These are phyloP conservation scores for Malacosoma neustria DNA, from an alignment of 2,888 invertebrate genomes.

Conservation along the genomic window DNA sequence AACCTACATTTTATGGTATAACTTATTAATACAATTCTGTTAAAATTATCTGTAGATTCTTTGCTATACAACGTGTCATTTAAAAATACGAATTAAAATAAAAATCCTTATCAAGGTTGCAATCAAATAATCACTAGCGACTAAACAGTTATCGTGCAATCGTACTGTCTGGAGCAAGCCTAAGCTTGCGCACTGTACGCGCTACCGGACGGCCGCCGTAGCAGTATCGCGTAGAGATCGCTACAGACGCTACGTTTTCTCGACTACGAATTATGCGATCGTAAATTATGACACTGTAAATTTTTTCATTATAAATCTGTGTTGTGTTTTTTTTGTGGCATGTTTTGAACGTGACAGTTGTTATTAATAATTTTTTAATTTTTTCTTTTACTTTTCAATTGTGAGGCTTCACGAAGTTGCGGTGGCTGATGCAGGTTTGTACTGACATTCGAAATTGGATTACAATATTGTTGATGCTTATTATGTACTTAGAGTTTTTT, in stretches of 20 bases:
- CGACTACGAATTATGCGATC: constrained; percentile 29
- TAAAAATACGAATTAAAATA: no score
- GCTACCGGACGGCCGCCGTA: constrained; percentile 23
- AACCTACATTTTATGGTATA: no score
- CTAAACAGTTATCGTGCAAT: constrained; percentile 8
- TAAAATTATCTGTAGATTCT: no score
- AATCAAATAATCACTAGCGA: constrained; percentile 3
- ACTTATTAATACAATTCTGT: no score
- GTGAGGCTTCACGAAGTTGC: constrained; percentile 25
- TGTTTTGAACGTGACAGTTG: constrained; percentile 7
- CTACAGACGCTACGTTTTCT: constrained; percentile 32
- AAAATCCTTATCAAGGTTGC: neutral
- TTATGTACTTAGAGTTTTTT: no score
- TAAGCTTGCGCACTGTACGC: constrained; percentile 34
- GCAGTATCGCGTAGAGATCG: constrained; percentile 41
- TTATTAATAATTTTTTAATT: constrained; percentile 3
- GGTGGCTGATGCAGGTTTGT: constrained; percentile 19
- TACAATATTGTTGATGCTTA: constrained; percentile 7
- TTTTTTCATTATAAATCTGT: constrained; percentile 16
- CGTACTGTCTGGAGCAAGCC: constrained; percentile 22
- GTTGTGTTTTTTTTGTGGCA: constrained; percentile 4
- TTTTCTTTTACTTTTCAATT: constrained; percentile 11
- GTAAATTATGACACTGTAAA: constrained; percentile 14
- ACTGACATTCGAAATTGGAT: constrained; percentile 23
- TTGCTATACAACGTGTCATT: no score